These are phyloP conservation scores for Ctenosaura bakeri DNA, from an alignment of 2,797 vertebrate species.

Conservation along the genomic window DNA sequence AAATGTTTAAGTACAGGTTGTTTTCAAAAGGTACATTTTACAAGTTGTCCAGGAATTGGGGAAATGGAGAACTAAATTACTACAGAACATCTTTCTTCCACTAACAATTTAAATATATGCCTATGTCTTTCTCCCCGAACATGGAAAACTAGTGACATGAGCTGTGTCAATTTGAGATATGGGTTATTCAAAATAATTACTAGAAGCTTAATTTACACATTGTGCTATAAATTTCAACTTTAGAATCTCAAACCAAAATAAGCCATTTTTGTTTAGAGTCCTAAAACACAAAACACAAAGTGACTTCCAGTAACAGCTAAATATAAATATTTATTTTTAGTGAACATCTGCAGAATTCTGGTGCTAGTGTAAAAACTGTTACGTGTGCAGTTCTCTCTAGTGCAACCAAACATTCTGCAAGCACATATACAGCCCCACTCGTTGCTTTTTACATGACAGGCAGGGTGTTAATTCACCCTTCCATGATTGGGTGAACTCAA, in stretches of 20 bases:
- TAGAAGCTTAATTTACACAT: background rate
- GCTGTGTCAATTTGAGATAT: constrained; percentile 39
- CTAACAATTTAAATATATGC: constrained; percentile 28
- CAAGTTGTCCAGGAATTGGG: background rate
- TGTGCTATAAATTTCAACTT: background rate
- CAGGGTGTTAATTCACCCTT: too few relatives aligned
- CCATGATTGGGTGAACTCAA: too few relatives aligned
- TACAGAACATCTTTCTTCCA: constrained; percentile 24
- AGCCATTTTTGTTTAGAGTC: background rate
- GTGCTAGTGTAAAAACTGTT: too few relatives aligned
- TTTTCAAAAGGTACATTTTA: constrained; percentile 49
- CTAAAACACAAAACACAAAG: background rate
- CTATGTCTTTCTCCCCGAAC: background rate
- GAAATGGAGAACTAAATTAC: constrained; percentile 35
- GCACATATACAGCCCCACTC: too few relatives aligned
- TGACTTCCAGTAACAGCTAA: background rate
- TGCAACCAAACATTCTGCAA: too few relatives aligned
- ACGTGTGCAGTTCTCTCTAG: too few relatives aligned
- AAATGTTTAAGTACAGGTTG: constrained; percentile 40
- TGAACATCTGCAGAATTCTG: too few relatives aligned
- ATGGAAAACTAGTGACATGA: constrained; percentile 34
- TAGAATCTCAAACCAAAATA: background rate
- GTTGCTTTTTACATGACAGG: too few relatives aligned
- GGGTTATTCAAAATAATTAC: constrained; percentile 36
- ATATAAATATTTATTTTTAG: background rate